Percentiles rank a stretch among this genome's conserved stretches.
Conservation (phyloP, 1,140 invertebrate genomes). For the Pomacea maculata region DNA sequence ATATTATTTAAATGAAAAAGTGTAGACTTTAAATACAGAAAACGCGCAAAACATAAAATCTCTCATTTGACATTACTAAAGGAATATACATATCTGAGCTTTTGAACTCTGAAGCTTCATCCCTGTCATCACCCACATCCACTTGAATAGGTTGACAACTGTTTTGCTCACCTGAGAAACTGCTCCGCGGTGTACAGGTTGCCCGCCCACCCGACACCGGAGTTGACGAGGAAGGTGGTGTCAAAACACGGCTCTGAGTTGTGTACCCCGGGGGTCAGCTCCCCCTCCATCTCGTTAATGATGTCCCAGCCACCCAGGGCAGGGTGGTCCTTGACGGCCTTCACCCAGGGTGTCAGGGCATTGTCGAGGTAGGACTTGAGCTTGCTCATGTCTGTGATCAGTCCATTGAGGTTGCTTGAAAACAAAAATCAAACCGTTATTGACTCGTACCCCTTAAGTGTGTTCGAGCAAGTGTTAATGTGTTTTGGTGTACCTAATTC, state of each 20-base stretch:
- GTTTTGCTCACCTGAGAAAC: slow-evolving; percentile 33
- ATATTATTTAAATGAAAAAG: too few relatives aligned
- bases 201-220: slow-evolving; percentile 62
- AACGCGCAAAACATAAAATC: too few relatives aligned
- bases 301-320: slow-evolving; percentile 65
- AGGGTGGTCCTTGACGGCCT: slow-evolving; percentile 58
- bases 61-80: too few relatives aligned
- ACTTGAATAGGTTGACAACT: too few relatives aligned
- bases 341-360: slow-evolving; percentile 57
- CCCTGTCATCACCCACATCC: too few relatives aligned
- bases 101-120: too few relatives aligned
- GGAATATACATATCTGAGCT: too few relatives aligned
- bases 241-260: slow-evolving; percentile 61
- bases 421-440: neutral
- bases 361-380: slow-evolving; percentile 64
- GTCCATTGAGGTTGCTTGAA: slow-evolving; percentile 36
- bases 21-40: too few relatives aligned
- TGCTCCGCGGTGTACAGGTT: slow-evolving; percentile 43
- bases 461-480: too few relatives aligned
- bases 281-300: slow-evolving; percentile 66
- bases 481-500: slow-evolving; percentile 57
- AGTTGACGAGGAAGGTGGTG: slow-evolving; percentile 45
- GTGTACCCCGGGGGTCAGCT: slow-evolving; percentile 47
- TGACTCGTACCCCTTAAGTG: too few relatives aligned
- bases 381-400: slow-evolving; percentile 62